Evolutionary conservation across 2,888 invertebrate species (phyloP).

Genomic region (Sthenelais limicola): DNA sequence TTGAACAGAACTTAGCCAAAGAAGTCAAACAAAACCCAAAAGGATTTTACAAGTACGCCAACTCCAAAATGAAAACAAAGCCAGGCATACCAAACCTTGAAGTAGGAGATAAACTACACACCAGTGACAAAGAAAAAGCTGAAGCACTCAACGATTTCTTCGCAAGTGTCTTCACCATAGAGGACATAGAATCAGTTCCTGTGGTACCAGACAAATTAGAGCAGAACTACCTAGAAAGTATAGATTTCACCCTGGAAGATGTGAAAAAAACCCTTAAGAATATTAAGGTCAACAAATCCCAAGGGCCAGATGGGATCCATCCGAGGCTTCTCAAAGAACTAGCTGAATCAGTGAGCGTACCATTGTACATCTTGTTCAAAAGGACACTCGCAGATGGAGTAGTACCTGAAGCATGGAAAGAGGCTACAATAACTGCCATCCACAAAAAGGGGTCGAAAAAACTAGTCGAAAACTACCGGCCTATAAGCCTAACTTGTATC

Average conservation of each 20-base stretch:
- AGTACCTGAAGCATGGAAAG: background rate
- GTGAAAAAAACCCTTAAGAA: background rate
- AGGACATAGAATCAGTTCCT: background rate
- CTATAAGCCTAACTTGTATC: background rate
- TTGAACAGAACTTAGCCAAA: background rate
- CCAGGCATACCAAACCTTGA: background rate
- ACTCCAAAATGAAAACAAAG: background rate
- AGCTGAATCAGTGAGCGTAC: background rate
- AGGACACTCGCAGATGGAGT: background rate
- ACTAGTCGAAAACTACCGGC: background rate
- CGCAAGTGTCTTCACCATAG: background rate
- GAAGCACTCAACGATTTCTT: background rate
- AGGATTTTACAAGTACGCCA: background rate
- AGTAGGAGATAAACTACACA: background rate
- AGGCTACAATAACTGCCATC: background rate
- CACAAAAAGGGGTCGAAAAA: background rate
- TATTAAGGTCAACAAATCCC: no score
- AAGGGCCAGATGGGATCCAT: background rate
- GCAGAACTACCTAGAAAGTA: background rate
- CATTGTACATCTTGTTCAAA: background rate
- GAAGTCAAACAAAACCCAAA: background rate
- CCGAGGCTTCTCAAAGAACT: background rate
- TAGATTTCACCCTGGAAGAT: background rate
- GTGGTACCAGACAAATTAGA: background rate
- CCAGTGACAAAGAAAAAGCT: background rate